These are phyloP conservation scores for Sebastiscus tertius DNA, from an alignment of 2,797 vertebrate species.

Conservation along the genomic window DNA sequence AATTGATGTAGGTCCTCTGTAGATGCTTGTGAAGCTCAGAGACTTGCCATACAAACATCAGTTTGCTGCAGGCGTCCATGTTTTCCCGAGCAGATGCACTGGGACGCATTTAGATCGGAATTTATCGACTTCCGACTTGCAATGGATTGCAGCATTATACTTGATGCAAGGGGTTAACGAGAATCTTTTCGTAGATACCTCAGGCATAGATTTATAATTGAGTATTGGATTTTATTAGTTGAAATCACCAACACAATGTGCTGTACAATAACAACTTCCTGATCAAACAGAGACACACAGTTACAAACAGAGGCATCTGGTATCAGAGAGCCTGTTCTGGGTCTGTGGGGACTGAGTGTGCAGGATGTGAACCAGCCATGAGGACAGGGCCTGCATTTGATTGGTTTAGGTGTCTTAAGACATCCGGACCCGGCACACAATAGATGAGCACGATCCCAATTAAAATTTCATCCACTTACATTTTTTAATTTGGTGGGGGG, in stretches of 20 bases:
- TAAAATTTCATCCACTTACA: slow-evolving; percentile 53
- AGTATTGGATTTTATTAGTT: background rate
- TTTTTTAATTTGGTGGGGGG: slow-evolving; percentile 30
- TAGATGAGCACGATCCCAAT: slow-evolving; percentile 47
- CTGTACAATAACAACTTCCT: slow-evolving; percentile 22
- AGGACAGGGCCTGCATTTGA: slow-evolving; percentile 21
- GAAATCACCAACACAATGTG: background rate
- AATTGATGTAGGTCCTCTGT: too few species aligned
- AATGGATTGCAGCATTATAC: background rate
- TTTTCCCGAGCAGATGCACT: too few species aligned
- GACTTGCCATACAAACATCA: too few species aligned
- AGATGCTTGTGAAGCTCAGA: too few species aligned
- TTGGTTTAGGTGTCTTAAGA: slow-evolving; percentile 44
- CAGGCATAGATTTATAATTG: background rate
- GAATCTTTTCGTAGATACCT: background rate
- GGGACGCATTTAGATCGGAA: too few species aligned
- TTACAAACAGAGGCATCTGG: slow-evolving; percentile 40
- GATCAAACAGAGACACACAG: slow-evolving; percentile 35
- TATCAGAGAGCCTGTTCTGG: slow-evolving; percentile 25
- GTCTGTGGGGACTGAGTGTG: slow-evolving; percentile 48
- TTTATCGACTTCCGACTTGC: too few species aligned
- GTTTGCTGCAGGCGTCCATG: too few species aligned
- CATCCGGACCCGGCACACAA: slow-evolving; percentile 31
- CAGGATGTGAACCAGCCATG: slow-evolving; percentile 48
- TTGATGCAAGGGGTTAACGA: background rate